Evolutionary conservation across 2,797 vertebrate genomes (phyloP), one percentile per base, ranked within the genome.

Genomic region (Sebastes oblongus): DNA sequence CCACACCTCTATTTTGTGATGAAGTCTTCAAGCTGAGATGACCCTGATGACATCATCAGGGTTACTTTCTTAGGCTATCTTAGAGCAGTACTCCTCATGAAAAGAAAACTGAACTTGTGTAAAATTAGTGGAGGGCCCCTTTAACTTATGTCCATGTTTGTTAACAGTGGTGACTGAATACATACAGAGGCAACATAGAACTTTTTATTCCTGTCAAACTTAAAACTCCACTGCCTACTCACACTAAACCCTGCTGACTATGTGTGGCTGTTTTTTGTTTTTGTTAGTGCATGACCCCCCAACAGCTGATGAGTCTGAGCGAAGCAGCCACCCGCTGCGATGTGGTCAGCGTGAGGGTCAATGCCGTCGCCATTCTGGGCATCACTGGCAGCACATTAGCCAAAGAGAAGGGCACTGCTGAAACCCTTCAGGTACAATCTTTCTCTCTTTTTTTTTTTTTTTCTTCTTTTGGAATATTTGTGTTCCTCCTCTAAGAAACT

Each of bases 321-420:
- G 96, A 97, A 84, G 96, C 95, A 9, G 96, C 96, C 34, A 91
- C 96, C 69, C 93, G 89, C 62, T 98, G 96, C 67, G 94, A 95
- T 30, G 96, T 96, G 16, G 75, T 94, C 65, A 96, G 97, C 2
- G 96, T 98, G 42, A 94, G 97, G 88, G 97, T 99, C 86, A 99
- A 99, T 0, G 94, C 96, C 0, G 96, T 99, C 65, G 97, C 98
- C 91, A 98, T 99, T 85, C 93, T 98, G 74, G 98, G 98, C 67
- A 97, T 99, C 92, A 98, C 97, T 14, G 98, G 98, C 88, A 97
- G 97, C 8, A 96, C 97, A 8, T 92, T 99, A 50, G 97, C 98
- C 80, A 98, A 96, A 93, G 95, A 96, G 80, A 94, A 94, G 77
- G 95, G 95, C 73, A 95, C 96, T 0, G 93, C 95, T 13, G 96